A percentile compares a stretch with the other conserved stretches of the same genome.
Evolutionary conservation across 2,797 vertebrate species (phyloP).

Genomic region (Schizopygopsis malacanthus): DNA sequence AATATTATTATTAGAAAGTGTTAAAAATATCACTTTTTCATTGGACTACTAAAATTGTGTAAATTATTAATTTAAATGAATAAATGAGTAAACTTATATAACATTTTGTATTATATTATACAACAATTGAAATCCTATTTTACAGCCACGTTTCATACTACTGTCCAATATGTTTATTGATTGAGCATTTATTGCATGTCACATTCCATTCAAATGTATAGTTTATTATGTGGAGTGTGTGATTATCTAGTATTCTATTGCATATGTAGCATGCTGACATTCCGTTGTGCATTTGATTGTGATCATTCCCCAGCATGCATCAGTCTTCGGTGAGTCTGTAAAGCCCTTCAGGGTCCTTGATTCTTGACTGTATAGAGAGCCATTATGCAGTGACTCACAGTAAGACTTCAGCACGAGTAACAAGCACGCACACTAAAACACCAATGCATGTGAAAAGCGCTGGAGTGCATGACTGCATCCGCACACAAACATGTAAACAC

Average conservation of each 20-base stretch:
- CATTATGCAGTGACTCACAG: constrained; percentile 12
- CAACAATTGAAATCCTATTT: not conserved
- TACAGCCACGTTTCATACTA: not conserved
- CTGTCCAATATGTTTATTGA: not conserved
- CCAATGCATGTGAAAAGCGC: not conserved
- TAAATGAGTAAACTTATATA: too few species aligned
- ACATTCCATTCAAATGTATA: not conserved
- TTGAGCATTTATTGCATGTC: not conserved
- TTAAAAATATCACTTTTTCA: not conserved
- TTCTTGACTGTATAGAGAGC: not conserved
- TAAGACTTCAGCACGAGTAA: not conserved
- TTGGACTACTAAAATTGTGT: too few species aligned
- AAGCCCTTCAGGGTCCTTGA: constrained; percentile 9
- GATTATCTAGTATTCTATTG: not conserved
- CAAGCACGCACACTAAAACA: not conserved
- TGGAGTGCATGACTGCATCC: not conserved
- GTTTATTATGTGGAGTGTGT: not conserved
- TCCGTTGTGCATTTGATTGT: not conserved
- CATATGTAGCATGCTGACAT: not conserved
- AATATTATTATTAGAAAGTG: not conserved
- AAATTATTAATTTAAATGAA: not conserved
- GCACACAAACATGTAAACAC: constrained; percentile 12
- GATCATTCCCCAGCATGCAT: constrained; percentile 27
- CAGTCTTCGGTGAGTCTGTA: not conserved
- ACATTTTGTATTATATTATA: too few species aligned